phyloP scores from a whole-genome alignment of 35 echinoderm and acorn worm species.

The Diadema setosum region DNA sequence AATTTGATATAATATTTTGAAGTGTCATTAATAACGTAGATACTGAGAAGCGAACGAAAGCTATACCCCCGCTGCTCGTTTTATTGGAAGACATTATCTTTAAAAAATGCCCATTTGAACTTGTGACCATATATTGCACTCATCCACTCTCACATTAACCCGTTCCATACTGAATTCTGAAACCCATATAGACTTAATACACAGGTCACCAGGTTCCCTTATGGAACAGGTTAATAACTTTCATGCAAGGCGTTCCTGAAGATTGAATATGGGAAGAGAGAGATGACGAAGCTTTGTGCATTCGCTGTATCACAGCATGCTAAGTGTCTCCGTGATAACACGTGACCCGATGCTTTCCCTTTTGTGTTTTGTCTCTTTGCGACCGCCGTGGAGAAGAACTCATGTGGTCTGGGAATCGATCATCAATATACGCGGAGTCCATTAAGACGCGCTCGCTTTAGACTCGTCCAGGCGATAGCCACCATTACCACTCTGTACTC shows the following conservation, averaged over 20 bases:
- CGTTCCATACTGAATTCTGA: no score
- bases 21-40: no score
- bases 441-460: background rate
- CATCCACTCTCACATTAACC: no score
- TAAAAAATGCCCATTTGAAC: no score
- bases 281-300: background rate
- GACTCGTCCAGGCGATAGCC: background rate
- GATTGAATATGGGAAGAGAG: background rate
- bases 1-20: no score
- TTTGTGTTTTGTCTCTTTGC: background rate
- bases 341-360: background rate
- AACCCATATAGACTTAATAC: background rate
- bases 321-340: background rate
- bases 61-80: no score
- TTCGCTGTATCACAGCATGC: background rate
- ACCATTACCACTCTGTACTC: background rate
- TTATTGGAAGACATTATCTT: no score
- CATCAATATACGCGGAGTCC: background rate
- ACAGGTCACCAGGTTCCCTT: background rate
- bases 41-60: no score
- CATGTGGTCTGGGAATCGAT: background rate
- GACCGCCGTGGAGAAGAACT: background rate
- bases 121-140: no score
- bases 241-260: background rate
- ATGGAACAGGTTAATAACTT: background rate